Conservation (phyloP, 2,113 vertebrate genomes). For the Ceyx cyanopectus region DNA sequence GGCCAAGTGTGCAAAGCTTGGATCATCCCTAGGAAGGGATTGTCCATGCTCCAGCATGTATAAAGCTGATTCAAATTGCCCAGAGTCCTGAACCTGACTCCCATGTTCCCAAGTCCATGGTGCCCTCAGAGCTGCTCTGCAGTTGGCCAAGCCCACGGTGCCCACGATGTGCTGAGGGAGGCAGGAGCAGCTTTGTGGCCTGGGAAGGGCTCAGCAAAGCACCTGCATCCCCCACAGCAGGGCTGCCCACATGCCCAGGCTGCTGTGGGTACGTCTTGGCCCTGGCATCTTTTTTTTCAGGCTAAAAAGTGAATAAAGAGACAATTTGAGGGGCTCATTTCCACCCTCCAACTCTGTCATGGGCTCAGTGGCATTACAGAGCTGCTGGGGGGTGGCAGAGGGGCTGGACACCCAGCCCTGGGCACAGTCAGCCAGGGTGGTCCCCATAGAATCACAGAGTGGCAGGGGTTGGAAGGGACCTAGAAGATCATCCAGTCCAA, state of each 20-base stretch:
- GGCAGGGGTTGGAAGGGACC: too few species aligned
- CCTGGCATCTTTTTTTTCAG: not conserved
- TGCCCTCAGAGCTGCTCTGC: too few species aligned
- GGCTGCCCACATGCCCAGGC: too few species aligned
- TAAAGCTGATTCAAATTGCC: rapidly evolving
- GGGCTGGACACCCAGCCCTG: rapidly evolving
- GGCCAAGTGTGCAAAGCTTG: not conserved
- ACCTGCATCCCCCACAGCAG: not conserved
- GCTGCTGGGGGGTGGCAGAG: not conserved
- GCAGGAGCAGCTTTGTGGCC: not conserved
- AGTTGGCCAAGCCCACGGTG: too few species aligned
- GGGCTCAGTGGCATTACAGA: rapidly evolving
- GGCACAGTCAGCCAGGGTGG: not conserved
- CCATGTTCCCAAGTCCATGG: too few species aligned
- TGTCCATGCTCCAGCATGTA: not conserved
- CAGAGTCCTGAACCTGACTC: not conserved
- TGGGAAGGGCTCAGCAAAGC: rapidly evolving
- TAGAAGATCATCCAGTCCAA: too few species aligned
- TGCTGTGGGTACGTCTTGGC: not conserved
- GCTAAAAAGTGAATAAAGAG: not conserved
- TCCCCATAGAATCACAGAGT: too few species aligned
- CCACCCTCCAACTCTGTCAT: not conserved
- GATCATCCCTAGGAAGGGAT: not conserved
- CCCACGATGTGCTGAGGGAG: not conserved
- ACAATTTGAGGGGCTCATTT: not conserved